Evolutionary conservation across 2,888 invertebrate genomes (phyloP), one percentile per base, ranked within the genome.

Genomic region (Drosophila anomalata): DNA sequence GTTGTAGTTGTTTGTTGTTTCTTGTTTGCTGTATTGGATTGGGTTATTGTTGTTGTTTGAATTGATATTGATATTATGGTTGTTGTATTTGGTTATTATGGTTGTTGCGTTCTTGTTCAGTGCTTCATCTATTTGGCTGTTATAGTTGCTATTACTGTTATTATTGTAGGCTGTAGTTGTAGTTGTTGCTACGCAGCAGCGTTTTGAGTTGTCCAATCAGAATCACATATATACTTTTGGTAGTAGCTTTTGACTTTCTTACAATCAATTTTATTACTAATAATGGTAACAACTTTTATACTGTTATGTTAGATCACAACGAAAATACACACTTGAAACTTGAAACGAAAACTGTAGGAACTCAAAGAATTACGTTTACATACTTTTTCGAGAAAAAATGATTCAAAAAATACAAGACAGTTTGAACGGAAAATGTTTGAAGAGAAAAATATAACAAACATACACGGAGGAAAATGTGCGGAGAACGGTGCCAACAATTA

Each of bases 1-100:
- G 76, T 82, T 79, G 85, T 87, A 74, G 85, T 81, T 74, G 82
- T 68, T 81, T 56, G 56, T 66, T 24, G 55, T 55, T 46, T 69
- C 39, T 31, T 54, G 42, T 47, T 59, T 50, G 63, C 72, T 69
- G 69, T 72, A 8, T 29, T 60, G 48, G 44, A 26, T 53, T 52
- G 26, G 48, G 60, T 56, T 74, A 61, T 66, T 77, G 77, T 77
- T 61, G 67, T 70, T 66, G 57, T 68, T 56, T 56, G 50, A 44
- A 22, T 61, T 60, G 55, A 61, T 55, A 22, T 61, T 60, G 55
- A 61, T 55, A 54, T 44, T 57, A 47, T 54, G 50, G 52, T 54
- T 53, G 36, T 52, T 58, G 60, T 73, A 58, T 47, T 57, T 54
- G 61, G 69, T 76, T 66, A 57, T 75, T 57, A 55, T 62, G 57